Evolutionary conservation across 2,888 invertebrate species (phyloP).

Genomic region (Nasonia oneida): DNA sequence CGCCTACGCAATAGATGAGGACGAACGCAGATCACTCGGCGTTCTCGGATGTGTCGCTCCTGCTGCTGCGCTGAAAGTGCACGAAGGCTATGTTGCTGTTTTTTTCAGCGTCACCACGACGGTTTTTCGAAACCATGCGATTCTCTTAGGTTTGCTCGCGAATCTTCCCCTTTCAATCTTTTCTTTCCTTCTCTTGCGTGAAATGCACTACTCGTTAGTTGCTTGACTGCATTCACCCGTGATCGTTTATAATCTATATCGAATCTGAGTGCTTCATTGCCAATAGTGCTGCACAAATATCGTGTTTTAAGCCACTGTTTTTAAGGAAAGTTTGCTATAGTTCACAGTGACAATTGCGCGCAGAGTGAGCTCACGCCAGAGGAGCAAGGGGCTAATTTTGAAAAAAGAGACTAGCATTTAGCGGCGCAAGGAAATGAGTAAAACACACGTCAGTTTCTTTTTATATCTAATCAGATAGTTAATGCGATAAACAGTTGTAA

Average conservation of each 20-base stretch:
- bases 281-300: constrained; percentile 19
- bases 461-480: constrained; percentile 47
- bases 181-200: not conserved
- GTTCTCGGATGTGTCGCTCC: constrained; percentile 21
- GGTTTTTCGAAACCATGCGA: not conserved
- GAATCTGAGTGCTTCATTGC: not conserved
- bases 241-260: constrained; percentile 9
- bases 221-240: not conserved
- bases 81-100: not conserved
- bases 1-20: constrained; percentile 75
- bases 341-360: not conserved
- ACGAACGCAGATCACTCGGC: constrained; percentile 26
- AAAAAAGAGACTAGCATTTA: constrained; percentile 19
- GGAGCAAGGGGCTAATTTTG: not conserved
- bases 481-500: constrained; percentile 54
- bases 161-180: too few species aligned
- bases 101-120: not conserved
- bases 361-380: constrained; percentile 5
- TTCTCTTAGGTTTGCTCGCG: not conserved
- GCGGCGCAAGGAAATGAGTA: constrained; percentile 2
- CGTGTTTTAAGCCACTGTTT: not conserved
- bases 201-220: not conserved
- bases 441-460: constrained; percentile 39
- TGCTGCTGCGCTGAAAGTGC: not conserved
- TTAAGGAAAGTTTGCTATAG: not conserved